Evolutionary conservation across 2,113 vertebrate genomes (phyloP), one percentile per base, ranked within the genome.

Genomic region (Muntiacus reevesi): DNA sequence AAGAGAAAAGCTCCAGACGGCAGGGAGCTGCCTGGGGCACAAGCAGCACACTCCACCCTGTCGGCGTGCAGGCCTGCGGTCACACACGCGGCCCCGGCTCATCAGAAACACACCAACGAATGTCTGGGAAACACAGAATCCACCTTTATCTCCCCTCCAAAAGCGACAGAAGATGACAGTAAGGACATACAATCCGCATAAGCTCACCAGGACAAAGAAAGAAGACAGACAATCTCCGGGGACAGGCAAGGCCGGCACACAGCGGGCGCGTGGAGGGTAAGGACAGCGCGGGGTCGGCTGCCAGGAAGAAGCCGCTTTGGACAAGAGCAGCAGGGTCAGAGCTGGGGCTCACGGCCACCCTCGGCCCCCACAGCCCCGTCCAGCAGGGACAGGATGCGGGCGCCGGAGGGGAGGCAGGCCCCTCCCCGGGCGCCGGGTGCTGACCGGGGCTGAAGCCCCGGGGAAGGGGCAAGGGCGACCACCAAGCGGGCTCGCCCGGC

Each of bases 71-170:
- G 64, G 33, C 64, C 33, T 19, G 3, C 33, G 10, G 64, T 19
- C 62, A 0, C 16, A 5, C 57, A 17, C 17, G 8, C 4, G 17
- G 64, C 59, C 60, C 83, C 15, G 7, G 10, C 25, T 0, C 45
- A 1, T 12, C 30, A 14, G 30, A 36, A n/a, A 36, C 1, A 15
- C 12, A 14, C 21, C 40, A 4, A 1, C 0, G 54, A 3, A 0
- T 0, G 2, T 43, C 43, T 16, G 8, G 27, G 23, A 25, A 8
- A 16, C 19, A 2, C 11, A 45, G 27, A 6, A 3, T 5, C 47
- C 12, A 50, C 60, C 57, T 21, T 5, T 3, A 3, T 2, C 28
- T 6, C 36, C 25, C 62, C 90, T 57, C 43, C 12, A 7, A n/a
- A 30, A 36, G 89, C 10, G 13, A 19, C 4, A 28, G 55, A 17